These are phyloP conservation scores for Gavia stellata DNA, from an alignment of 2,113 vertebrate species.

Conservation along the genomic window DNA sequence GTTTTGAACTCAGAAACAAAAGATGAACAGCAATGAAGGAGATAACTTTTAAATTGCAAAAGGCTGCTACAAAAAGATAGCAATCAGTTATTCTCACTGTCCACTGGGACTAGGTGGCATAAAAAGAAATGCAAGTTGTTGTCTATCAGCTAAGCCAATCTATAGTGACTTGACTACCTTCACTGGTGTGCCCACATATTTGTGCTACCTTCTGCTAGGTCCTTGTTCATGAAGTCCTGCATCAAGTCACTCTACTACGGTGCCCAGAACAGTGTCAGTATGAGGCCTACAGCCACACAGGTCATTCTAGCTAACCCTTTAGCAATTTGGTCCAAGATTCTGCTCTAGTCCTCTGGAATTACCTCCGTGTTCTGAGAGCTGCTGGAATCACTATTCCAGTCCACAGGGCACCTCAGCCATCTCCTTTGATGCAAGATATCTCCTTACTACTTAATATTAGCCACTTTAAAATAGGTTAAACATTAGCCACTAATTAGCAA, in stretches of 20 bases:
- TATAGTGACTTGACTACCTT: neutral
- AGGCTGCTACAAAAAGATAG: neutral
- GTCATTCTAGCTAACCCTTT: neutral
- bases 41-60: neutral
- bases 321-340: neutral
- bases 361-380: neutral
- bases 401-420: neutral
- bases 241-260: neutral
- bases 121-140: neutral
- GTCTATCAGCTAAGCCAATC: neutral
- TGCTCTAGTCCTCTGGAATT: neutral
- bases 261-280: neutral
- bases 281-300: fast-evolving
- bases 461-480: neutral
- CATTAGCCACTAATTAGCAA: neutral
- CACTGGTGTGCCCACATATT: neutral
- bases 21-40: neutral
- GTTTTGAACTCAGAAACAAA: neutral
- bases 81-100: neutral
- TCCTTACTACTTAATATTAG: neutral
- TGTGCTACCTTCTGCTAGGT: neutral
- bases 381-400: neutral
- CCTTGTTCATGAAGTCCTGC: neutral
- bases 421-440: neutral
- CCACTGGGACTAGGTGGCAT: neutral